Evolutionary conservation across 2,797 vertebrate species (phyloP).

Genomic region (Clarias fuscus): DNA sequence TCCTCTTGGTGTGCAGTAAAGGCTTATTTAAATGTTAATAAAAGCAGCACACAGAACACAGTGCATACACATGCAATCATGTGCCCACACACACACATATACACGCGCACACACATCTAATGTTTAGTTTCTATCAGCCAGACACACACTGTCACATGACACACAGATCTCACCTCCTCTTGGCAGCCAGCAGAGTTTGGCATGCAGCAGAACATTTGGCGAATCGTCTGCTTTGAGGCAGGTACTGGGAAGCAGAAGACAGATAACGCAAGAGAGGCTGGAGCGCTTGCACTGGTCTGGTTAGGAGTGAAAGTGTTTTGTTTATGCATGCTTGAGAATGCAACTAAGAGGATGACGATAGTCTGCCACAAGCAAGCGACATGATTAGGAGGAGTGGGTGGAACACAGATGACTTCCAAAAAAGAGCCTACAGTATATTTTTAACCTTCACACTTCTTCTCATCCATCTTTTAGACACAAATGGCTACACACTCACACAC

Average conservation of each 20-base stretch:
- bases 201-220: constrained; percentile 40
- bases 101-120: background rate
- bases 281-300: constrained; percentile 1
- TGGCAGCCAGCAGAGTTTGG: constrained; percentile 48
- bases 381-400: constrained; percentile 88
- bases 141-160: constrained; percentile 52
- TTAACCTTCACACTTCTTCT: constrained; percentile 79
- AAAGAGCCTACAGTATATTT: constrained; percentile 76
- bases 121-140: constrained; percentile 29
- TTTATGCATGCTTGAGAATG: constrained; percentile 75
- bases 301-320: constrained; percentile 36
- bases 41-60: background rate
- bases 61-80: background rate
- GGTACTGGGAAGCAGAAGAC: constrained; percentile 17
- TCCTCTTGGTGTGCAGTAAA: constrained; percentile 40
- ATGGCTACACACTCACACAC: constrained; percentile 14
- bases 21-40: constrained; percentile 56
- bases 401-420: constrained; percentile 89
- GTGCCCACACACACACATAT: background rate
- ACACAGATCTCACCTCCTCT: constrained; percentile 42
- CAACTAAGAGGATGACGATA: constrained; percentile 90
- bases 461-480: constrained; percentile 46
- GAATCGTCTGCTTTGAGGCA: constrained; percentile 16
- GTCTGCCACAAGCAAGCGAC: constrained; percentile 77
- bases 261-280: background rate